phyloP scores from a whole-genome alignment of 2,797 vertebrate species.

The Synaphobranchus kaupii region DNA sequence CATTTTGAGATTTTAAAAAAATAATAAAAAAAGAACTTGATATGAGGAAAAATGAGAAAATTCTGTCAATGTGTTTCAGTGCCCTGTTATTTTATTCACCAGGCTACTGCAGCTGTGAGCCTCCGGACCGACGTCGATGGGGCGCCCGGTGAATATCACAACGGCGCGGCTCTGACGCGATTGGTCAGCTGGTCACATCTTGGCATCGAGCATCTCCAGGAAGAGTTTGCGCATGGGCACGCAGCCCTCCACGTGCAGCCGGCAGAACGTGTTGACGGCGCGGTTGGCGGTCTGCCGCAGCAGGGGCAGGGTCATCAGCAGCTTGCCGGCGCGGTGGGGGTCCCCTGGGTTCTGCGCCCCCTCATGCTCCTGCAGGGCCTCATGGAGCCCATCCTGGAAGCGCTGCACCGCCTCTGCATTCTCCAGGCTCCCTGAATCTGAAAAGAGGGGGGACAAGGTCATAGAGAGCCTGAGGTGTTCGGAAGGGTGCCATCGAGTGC shows the following conservation, averaged over 20 bases:
- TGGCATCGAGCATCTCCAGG: slow-evolving; percentile 73
- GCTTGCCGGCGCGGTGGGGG: slow-evolving; percentile 58
- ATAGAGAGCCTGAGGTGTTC: slow-evolving; percentile 24
- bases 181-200: slow-evolving; percentile 41
- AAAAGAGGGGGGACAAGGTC: neutral
- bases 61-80: neutral
- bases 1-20: slow-evolving; percentile 2
- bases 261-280: slow-evolving; percentile 51
- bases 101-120: neutral
- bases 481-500: slow-evolving; percentile 17
- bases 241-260: slow-evolving; percentile 52
- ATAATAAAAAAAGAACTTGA: neutral
- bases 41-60: neutral
- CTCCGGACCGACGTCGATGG: neutral
- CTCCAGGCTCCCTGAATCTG: slow-evolving; percentile 66
- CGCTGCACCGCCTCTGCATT: slow-evolving; percentile 58
- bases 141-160: neutral
- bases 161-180: neutral
- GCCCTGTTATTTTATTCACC: neutral
- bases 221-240: slow-evolving; percentile 73
- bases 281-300: slow-evolving; percentile 64
- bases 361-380: slow-evolving; percentile 70
- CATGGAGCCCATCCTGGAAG: slow-evolving; percentile 70
- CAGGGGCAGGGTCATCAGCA: slow-evolving; percentile 73
- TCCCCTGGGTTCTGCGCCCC: slow-evolving; percentile 43